Base-by-base conservation (phyloP, 2,797 vertebrate genomes). In the Mus spretus region DNA sequence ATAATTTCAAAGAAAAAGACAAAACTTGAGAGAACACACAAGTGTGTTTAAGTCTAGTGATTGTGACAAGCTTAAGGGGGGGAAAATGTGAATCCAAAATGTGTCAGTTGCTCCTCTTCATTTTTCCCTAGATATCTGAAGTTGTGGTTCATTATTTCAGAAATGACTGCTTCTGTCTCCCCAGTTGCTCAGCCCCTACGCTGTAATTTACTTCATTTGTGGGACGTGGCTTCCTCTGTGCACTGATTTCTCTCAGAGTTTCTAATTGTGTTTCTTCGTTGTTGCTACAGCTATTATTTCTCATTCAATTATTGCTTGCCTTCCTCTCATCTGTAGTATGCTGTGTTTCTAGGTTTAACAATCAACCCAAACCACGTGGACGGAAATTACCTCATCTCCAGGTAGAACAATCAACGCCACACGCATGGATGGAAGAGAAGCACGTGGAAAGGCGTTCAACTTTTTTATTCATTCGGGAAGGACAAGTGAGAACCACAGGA, bases 141-240 rank as follows among this genome's bases (percentile, higher is more conserved):
- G 88, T 44, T 83, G 72, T 89, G 67, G 24, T 92, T 92, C 80
- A 34, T 97, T 94, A 87, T 93, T 95, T 97, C 80, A 90, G 55
- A 94, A 96, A 78, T 34, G 34, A 20, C 59, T 80, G 40, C 55
- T 91, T 91, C 74, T 15, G 75, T 92, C 96, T 91, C 47, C 83
- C 88, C 85, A 86, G 55, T 59, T 70, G 86, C 50, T 94, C 78
- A 65, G 67, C 93, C 80, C 79, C 84, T 34, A 34, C 14, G 53
- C 37, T 26, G 15, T n/a, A 80, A 74, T 90, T 91, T 74, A 37
- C 70, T 94, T 97, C 81, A 40, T 92, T 81, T 87, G 91, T 82
- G 59, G 74, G 93, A 50, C 26, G 70, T 67, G 59, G 86, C 28
- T 78, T 82, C 87, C 88, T 97, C 65, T 6, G n/a, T 44, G 1